phyloP scores from a whole-genome alignment of 2,113 vertebrate species.

The Gambusia holbrooki region DNA sequence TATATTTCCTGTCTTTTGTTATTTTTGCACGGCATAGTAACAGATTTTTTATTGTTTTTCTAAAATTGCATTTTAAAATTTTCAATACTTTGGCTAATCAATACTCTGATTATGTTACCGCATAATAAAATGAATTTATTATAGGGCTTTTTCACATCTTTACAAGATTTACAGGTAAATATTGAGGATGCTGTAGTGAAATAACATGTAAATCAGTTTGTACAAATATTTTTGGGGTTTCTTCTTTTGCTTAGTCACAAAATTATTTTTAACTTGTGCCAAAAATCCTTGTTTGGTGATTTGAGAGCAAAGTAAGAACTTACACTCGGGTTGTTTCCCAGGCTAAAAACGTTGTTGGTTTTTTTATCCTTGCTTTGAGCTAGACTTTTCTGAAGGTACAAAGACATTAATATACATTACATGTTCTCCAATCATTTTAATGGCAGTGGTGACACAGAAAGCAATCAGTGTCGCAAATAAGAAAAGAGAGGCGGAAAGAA shows the following conservation, averaged over 20 bases:
- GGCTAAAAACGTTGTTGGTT: slow-evolving; percentile 32
- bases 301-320: no score
- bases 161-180: no score
- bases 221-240: no score
- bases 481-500: slow-evolving; percentile 34
- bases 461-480: slow-evolving; percentile 65
- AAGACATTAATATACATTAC: slow-evolving; percentile 73
- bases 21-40: not conserved
- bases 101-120: no score
- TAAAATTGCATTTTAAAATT: slow-evolving; percentile 16
- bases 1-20: slow-evolving; percentile 11
- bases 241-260: no score
- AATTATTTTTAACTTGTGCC: no score
- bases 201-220: no score
- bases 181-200: no score
- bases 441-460: slow-evolving; percentile 56
- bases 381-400: slow-evolving; percentile 52
- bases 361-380: slow-evolving; percentile 18
- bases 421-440: slow-evolving; percentile 68
- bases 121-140: no score
- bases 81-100: not conserved
- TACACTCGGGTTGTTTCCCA: not conserved
- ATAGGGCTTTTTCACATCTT: no score
- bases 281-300: no score
- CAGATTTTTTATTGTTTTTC: not conserved